phyloP scores from a whole-genome alignment of 2,113 vertebrate genomes.

The Chinchilla lanigera region DNA sequence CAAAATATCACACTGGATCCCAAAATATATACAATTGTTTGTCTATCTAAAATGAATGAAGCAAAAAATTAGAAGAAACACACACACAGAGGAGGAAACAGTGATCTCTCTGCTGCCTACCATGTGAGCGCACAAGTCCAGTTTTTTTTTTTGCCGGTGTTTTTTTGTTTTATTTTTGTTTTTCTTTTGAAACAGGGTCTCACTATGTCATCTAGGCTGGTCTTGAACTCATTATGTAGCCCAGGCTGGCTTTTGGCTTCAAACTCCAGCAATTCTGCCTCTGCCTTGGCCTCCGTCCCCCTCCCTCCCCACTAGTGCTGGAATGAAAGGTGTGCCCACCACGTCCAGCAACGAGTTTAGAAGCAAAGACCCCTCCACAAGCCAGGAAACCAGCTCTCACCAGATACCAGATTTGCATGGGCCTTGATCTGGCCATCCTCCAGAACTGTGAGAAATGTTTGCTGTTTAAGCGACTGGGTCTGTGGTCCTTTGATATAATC shows the following conservation, averaged over 20 bases:
- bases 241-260: background rate
- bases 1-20: background rate
- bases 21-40: background rate
- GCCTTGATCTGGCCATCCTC: background rate
- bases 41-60: background rate
- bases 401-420: background rate
- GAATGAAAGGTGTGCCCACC: background rate
- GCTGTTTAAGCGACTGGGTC: background rate
- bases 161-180: background rate
- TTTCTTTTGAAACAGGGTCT: background rate
- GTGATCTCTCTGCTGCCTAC: background rate
- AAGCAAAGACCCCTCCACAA: background rate
- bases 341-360: background rate
- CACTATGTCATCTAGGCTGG: no score
- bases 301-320: background rate
- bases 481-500: background rate
- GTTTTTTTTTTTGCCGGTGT: background rate
- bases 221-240: background rate
- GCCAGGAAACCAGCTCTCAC: background rate
- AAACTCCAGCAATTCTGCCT: background rate
- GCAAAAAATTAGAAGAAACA: background rate
- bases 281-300: background rate
- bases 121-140: background rate
- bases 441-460: background rate
- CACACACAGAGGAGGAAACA: background rate